Evolutionary conservation across 2,797 vertebrate species (phyloP).

Genomic region (Fratercula arctica): DNA sequence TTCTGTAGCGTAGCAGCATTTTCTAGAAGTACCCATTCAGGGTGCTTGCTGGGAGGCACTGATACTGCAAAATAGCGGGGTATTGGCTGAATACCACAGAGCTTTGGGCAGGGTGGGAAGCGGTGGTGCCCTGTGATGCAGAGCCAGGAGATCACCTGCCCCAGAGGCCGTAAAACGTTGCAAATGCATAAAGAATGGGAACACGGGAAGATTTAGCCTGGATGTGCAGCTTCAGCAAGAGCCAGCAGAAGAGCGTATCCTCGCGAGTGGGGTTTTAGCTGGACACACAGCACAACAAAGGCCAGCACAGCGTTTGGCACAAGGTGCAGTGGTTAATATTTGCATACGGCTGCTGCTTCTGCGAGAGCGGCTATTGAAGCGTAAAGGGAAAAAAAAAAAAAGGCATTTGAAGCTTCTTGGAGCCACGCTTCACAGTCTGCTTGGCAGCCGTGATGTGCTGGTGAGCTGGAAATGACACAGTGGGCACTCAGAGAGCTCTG

Average conservation of each 20-base stretch:
- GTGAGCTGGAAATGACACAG: neutral
- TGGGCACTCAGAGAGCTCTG: neutral
- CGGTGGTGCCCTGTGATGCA: neutral
- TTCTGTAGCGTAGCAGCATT: neutral
- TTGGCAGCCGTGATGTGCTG: neutral
- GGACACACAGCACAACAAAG: neutral
- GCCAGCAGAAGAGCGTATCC: neutral
- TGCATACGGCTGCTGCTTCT: neutral
- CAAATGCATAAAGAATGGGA: neutral
- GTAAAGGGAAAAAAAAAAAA: neutral
- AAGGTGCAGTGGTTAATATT: neutral
- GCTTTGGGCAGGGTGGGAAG: neutral
- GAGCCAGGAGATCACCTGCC: neutral
- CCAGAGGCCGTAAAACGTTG: neutral
- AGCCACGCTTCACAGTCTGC: neutral
- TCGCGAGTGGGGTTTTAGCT: neutral
- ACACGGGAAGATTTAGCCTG: neutral
- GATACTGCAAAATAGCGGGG: neutral
- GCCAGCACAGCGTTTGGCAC: neutral
- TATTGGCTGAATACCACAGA: neutral
- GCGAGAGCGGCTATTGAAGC: neutral
- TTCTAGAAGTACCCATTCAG: neutral
- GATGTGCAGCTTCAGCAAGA: neutral
- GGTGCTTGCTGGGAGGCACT: neutral
- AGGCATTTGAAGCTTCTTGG: neutral